Percentiles rank a stretch among this genome's conserved stretches.
phyloP scores from a whole-genome alignment of 2,797 vertebrate species.

The Heliangelus exortis region DNA sequence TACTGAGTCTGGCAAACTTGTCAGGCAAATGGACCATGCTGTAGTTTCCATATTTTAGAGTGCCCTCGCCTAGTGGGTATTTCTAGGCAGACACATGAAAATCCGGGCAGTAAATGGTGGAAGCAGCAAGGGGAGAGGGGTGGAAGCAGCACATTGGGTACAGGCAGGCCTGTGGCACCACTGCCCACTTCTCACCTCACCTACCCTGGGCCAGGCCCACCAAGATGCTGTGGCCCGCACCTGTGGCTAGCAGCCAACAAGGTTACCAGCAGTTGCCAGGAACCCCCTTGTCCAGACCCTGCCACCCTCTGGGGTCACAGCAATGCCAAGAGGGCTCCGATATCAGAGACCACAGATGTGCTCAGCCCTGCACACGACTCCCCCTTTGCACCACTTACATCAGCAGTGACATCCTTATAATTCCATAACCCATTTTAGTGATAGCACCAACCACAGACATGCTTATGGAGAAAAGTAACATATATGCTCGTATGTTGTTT shows the following conservation, averaged over 20 bases:
- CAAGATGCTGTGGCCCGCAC: too few relatives aligned
- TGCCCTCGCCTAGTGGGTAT: fast-evolving
- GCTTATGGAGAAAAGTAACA: neutral
- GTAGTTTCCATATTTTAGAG: neutral
- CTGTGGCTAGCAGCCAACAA: neutral
- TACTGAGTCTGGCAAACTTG: neutral
- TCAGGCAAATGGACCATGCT: fast-evolving
- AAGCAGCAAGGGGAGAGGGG: fast-evolving
- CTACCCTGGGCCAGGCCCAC: neutral
- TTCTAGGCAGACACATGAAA: neutral
- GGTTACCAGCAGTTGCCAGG: neutral
- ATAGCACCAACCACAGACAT: neutral
- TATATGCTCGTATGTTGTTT: fast-evolving
- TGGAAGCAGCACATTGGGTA: neutral
- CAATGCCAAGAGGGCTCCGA: neutral
- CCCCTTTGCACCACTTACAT: neutral
- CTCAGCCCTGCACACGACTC: neutral
- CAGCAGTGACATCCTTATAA: neutral
- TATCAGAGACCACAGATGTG: fast-evolving
- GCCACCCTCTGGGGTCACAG: fast-evolving
- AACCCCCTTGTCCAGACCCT: neutral
- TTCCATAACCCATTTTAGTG: neutral
- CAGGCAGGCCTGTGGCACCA: fast-evolving
- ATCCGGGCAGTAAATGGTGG: neutral
- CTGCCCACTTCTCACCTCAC: fast-evolving